Conservation (phyloP, 2,113 vertebrate species). For the Accipiter cooperii region DNA sequence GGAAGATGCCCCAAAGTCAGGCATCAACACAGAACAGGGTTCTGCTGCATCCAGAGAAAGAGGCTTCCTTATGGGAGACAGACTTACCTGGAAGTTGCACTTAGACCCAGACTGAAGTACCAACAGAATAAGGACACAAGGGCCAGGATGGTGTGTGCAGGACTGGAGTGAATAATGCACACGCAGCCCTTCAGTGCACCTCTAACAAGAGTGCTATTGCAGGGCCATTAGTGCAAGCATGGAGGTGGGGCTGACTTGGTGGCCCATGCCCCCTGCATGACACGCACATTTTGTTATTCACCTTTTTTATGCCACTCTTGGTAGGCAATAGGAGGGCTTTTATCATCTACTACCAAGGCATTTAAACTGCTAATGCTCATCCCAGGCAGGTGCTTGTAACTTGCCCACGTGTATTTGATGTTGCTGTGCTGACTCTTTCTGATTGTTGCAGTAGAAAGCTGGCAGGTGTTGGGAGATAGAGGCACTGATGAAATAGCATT, state of each 20-base stretch:
- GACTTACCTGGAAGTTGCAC: not conserved
- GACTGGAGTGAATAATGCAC: rapidly evolving
- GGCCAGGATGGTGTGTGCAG: not conserved
- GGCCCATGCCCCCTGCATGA: not conserved
- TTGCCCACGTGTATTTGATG: not conserved
- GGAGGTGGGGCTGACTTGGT: too few species aligned
- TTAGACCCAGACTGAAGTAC: not conserved
- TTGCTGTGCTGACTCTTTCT: not conserved
- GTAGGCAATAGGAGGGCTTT: not conserved
- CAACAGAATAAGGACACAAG: not conserved
- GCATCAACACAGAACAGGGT: not conserved
- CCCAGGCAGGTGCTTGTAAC: not conserved
- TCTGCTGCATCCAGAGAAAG: not conserved
- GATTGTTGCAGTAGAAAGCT: not conserved
- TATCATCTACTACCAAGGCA: not conserved
- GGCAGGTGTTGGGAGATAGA: not conserved
- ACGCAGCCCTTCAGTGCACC: not conserved
- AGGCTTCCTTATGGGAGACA: not conserved
- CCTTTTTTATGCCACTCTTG: not conserved
- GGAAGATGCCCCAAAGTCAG: not conserved
- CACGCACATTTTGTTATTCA: rapidly evolving
- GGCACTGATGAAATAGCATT: not conserved
- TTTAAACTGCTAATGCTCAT: not conserved
- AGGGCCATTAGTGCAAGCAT: not conserved
- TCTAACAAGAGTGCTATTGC: rapidly evolving